These are phyloP conservation scores for Drosophila nigricruria DNA, from an alignment of 2,888 invertebrate species.

Conservation along the genomic window DNA sequence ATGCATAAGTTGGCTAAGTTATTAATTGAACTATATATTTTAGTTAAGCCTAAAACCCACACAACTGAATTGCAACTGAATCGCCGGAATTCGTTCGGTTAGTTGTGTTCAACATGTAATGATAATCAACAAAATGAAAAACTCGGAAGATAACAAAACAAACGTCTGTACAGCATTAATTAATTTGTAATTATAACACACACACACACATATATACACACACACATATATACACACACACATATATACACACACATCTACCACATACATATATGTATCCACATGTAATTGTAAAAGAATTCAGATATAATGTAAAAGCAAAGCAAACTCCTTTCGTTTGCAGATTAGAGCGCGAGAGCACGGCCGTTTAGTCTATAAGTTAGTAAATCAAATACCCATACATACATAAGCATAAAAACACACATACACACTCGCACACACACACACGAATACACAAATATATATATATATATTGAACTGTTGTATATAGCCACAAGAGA, in stretches of 20 bases:
- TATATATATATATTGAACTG: constrained; percentile 25
- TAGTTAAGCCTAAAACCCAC: constrained; percentile 50
- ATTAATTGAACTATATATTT: constrained; percentile 61
- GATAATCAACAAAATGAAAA: constrained; percentile 15
- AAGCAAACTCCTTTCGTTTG: constrained; percentile 21
- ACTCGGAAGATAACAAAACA: constrained; percentile 14
- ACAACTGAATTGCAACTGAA: constrained; percentile 10
- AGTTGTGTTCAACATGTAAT: constrained; percentile 24
- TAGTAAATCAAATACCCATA: constrained; percentile 70
- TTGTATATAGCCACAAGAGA: constrained; percentile 63
- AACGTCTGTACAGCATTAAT: constrained; percentile 75
- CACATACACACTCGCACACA: constrained; percentile 20
- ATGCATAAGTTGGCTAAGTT: constrained; percentile 65
- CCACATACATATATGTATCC: constrained; percentile 8
- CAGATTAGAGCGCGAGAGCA: constrained; percentile 32
- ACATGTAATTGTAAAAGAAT: constrained; percentile 35
- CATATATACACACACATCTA: constrained; percentile 26
- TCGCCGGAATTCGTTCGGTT: not conserved
- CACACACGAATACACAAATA: not conserved
- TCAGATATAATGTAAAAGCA: constrained; percentile 16
- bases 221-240: constrained; percentile 18
- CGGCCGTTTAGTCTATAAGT: constrained; percentile 75
- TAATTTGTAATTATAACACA: constrained; percentile 72
- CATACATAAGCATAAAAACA: constrained; percentile 35
- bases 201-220: constrained; percentile 28